Base-by-base conservation (phyloP, 1,140 invertebrate genomes). In the Calosoma granatense region DNA sequence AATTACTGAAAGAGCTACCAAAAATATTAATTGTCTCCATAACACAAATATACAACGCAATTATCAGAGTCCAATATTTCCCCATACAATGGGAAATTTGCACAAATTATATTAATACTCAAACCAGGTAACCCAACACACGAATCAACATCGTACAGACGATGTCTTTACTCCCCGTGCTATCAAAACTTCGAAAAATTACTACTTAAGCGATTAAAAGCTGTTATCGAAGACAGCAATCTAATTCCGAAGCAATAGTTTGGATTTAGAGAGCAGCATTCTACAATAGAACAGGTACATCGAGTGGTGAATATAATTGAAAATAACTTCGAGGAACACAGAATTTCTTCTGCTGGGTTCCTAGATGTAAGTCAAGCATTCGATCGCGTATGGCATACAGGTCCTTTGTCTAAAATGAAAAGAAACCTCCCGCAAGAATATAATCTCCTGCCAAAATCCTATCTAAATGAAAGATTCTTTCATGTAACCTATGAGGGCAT, bases 341-440 rank as follows among this genome's bases (percentile, higher is more conserved):
- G 57, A 56, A 51, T 57, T 58, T 21, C 60, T 56, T 51, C 62
- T n/a, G 59, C 60, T 23, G 53, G 51, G 0, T 67, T 66, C 55
- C 52, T 67, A 17, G 64, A 65, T 30, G 59, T 67, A 12, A 53
- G 47, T 3, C 66, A 67, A 55, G 63, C 65, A 17, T 69, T 65
- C 52, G 60, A 67, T 60, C n/a, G 60, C 54, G 56, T 70, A 1
- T 69, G 64, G 65, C 60, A 66, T 26, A 21, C 60, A 30, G 64
- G 67, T 53, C 51, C 59, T 20, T 21, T 55, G 12, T 62, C 39
- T 20, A 66, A 66, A 62, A 47, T 66, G 20, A 56, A 41, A 56
- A 41, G 23, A 20, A 21, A 26, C 20, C 36, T 56, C 21, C 55
- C 55, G 23, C 43, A 47, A n/a, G 1, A 56, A 17, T 61, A 60